These are phyloP conservation scores for Microcebus tavaratra DNA, from an alignment of 2,113 vertebrate species.

Conservation along the genomic window DNA sequence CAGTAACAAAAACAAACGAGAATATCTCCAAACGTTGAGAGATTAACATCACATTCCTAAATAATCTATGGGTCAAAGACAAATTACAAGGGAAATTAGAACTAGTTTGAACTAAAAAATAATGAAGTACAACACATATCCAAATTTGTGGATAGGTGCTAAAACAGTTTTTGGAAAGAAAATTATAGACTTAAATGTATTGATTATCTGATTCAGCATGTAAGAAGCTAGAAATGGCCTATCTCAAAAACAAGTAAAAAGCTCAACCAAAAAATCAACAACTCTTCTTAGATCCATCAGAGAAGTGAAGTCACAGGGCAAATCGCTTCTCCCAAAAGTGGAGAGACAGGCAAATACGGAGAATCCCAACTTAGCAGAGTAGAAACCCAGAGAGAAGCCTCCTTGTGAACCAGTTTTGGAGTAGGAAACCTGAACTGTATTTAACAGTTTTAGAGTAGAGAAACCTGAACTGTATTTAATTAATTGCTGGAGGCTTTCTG, in stretches of 20 bases:
- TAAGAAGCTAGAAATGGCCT: background rate
- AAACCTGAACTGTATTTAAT: background rate
- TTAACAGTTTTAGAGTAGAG: background rate
- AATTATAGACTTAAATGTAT: background rate
- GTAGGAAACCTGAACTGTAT: background rate
- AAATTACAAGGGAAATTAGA: background rate
- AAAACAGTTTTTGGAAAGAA: background rate
- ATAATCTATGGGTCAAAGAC: background rate
- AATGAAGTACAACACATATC: background rate
- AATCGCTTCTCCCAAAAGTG: background rate
- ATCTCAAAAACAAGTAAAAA: background rate
- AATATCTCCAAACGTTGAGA: background rate
- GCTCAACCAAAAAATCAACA: background rate
- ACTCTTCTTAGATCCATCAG: too few relatives aligned
- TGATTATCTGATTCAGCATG: too few relatives aligned
- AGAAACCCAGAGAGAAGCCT: background rate
- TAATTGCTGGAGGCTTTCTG: background rate
- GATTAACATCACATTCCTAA: background rate
- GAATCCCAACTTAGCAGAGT: background rate
- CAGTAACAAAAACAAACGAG: background rate
- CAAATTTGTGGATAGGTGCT: background rate
- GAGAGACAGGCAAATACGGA: background rate
- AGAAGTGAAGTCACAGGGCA: background rate
- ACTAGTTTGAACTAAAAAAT: background rate
- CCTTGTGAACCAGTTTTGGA: background rate